Percentiles rank a stretch among this genome's conserved stretches.
Conservation (phyloP, 2,888 invertebrate species). For the Patella ulyssiponensis region DNA sequence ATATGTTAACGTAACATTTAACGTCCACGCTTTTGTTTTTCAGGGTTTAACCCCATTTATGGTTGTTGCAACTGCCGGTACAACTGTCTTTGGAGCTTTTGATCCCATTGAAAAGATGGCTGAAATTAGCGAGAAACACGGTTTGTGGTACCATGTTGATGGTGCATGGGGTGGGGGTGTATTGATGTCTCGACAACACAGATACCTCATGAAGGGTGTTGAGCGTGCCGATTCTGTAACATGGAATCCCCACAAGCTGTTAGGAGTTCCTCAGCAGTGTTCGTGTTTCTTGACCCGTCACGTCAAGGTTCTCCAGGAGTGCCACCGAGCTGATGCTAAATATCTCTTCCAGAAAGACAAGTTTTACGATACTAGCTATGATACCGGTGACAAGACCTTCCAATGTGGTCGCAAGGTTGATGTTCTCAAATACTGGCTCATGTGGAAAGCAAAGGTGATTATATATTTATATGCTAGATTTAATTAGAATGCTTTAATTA, state of each 20-base stretch:
- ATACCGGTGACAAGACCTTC: conserved; percentile 99
- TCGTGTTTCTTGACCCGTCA: conserved; percentile 97
- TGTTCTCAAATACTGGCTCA: conserved; percentile 98
- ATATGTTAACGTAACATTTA: too few relatives aligned
- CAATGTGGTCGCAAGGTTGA: conserved; percentile 99
- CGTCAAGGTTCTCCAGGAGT: conserved; percentile 92
- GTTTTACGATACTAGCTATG: conserved; percentile 94
- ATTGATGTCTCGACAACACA: conserved; percentile 88
- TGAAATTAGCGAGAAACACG: conserved; percentile 94
- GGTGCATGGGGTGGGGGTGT: conserved; percentile 76
- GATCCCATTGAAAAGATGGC: conserved; percentile 94
- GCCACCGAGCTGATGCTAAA: conserved; percentile 97
- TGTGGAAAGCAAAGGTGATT: conserved; percentile 95
- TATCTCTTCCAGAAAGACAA: conserved; percentile 99
- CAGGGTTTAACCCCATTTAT: conserved; percentile 94
- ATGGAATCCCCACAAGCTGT: conserved; percentile 99
- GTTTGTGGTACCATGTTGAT: conserved; percentile 97
- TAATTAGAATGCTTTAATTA: neutral
- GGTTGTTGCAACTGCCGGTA: conserved; percentile 91
- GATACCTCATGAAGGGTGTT: conserved; percentile 89
- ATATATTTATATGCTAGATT: neutral
- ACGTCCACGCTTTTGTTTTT: conserved; percentile 67
- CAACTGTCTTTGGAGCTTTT: conserved; percentile 96
- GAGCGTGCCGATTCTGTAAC: conserved; percentile 92
- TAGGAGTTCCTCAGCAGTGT: conserved; percentile 96